Base-by-base conservation (phyloP, 2,797 vertebrate genomes). In the Ctenochaetus hawaiiensis region DNA sequence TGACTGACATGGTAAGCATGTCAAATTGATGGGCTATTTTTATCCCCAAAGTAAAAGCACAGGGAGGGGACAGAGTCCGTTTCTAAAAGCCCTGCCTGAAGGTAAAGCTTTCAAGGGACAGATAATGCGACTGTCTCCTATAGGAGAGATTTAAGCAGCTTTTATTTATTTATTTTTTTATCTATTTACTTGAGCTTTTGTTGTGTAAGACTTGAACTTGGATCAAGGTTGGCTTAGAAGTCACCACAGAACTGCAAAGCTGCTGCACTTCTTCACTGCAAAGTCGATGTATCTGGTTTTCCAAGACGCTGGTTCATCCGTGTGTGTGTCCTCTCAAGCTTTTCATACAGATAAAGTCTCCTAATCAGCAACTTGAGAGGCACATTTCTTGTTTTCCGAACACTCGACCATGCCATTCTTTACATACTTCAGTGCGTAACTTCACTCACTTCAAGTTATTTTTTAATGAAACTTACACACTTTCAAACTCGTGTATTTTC, bases 1-100 rank as follows among this genome's bases (percentile, higher is more conserved):
- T 77, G 53, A 81, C 78, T 75, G 78, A 83, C 81, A 87, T 78
- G 67, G 84, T 67, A 71, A 81, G 71, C 86, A 83, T 81, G 82
- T 88, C 77, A 85, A 85, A 93, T 82, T 77, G 64, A 85, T 14
- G 77, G 43, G 64, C 81, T 92, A 87, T 90, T 91, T 94, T 88
- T 91, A 87, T 70, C 64, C 63, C 52, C 43, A 81, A 84, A 51
- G 86, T 71, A 66, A 85, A 85, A 82, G 80, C 16, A 2, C 23
- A 39, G 8, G 53, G 69, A 76, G 54, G 48, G 64, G 87, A 72
- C 60, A 56, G 72, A 78, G 87, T 67, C 77, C 75, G 34, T 64
- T 82, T 84, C 60, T 74, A 68, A 91, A 89, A 87, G 80, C 83
- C 41, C 77, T 1, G 86, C 87, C 89, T 80, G 66, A 41, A 87